Evolutionary conservation across 2,888 invertebrate species (phyloP), one percentile per base, ranked within the genome.

Genomic region (Heteromurus nitidus): DNA sequence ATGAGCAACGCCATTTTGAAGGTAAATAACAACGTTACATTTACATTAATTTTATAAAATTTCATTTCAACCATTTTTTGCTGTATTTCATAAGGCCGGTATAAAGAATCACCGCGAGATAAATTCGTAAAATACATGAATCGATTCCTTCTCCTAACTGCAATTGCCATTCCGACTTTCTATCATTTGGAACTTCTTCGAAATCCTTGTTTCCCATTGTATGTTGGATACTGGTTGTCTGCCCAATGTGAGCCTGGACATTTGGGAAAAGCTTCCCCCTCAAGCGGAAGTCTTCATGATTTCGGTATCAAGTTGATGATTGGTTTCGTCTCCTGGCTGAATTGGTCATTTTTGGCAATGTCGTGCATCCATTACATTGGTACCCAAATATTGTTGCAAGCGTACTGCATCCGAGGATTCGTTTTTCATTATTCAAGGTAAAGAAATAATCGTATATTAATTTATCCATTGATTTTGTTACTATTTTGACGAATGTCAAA

Each of bases 171-270:
- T 1, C 20, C 42, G 36, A 20, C 36, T 9, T 1, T 36, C 0
- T 64, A 64, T 22, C 64, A 64, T 18, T 18, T 64, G 36, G 64
- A 64, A 3, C 18, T 67, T 16, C 7, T 67, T 1, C 44, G 67
- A 20, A 67, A 67, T 67, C 67, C 67, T 11, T 67, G 67, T 26
- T 67, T 67, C 22, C 67, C 67, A 24, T 47, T 67, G 22, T 67
- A 67, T 67, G 67, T 67, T 0, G 47, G 67, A 18, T 67, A 67
- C 28, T 67, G 44, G 44, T n/a, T 44, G 67, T 24, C 26, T 67
- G 47, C 42, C 1, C 44, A 16, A 7, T 67, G 67, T 13, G 24
- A 44, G 16, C 22, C 20, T 1, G 24, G 18, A 7, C 22, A 47
- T 24, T 26, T 26, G 2, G 67, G 67, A n/a, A 2, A 1, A 0